Percentiles rank a stretch among this genome's conserved stretches.
These are phyloP conservation scores for Epinephelus fuscoguttatus DNA, from an alignment of 2,113 vertebrate genomes.

Conservation along the genomic window DNA sequence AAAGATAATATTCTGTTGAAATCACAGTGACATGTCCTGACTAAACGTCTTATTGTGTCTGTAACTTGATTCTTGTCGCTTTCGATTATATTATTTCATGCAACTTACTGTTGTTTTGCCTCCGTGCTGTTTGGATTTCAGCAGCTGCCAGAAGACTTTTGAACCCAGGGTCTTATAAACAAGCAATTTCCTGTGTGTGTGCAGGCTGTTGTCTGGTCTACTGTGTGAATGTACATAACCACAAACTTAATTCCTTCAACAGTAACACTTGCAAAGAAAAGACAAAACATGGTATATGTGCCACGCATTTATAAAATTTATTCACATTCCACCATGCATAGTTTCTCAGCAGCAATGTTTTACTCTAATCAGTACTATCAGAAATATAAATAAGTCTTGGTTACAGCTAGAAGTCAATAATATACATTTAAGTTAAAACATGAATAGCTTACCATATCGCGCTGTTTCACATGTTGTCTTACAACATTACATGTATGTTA, in stretches of 20 bases:
- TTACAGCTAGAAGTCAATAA: conserved; percentile 38
- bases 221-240: conserved; percentile 16
- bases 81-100: not conserved
- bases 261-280: conserved; percentile 1
- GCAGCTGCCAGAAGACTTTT: conserved; percentile 25
- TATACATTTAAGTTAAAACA: conserved; percentile 48
- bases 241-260: not conserved
- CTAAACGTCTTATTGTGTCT: not conserved
- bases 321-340: conserved; percentile 49
- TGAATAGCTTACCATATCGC: conserved; percentile 26
- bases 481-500: conserved; percentile 27
- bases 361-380: conserved; percentile 21
- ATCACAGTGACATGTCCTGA: not conserved
- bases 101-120: not conserved
- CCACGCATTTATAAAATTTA: conserved; percentile 17
- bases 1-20: not conserved
- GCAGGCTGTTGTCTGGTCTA: conserved; percentile 25
- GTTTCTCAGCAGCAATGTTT: conserved; percentile 44
- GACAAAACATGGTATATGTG: not conserved
- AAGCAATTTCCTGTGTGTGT: conserved; percentile 41
- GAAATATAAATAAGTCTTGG: conserved; percentile 68
- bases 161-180: conserved; percentile 31
- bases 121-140: not conserved
- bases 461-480: conserved; percentile 29
- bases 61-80: not conserved